A percentile compares a stretch with the other conserved stretches of the same genome.
phyloP scores from a whole-genome alignment of 2,888 invertebrate genomes.

The Tenthredo notha region DNA sequence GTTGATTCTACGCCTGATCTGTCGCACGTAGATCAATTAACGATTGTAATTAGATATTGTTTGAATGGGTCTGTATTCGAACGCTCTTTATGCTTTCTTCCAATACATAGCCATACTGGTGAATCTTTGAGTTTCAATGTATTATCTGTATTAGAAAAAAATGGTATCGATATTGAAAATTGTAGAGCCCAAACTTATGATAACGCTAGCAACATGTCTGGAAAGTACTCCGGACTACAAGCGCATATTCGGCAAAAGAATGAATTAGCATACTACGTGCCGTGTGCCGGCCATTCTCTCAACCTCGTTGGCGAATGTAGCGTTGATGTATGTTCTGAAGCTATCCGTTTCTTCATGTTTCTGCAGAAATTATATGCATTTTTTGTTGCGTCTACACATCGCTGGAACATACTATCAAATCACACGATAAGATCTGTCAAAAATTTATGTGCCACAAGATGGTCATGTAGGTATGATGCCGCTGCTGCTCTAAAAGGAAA shows the following conservation, averaged over 20 bases:
- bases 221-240: slow-evolving; percentile 9
- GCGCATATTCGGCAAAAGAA: slow-evolving; percentile 58
- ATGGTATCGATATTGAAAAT: neutral
- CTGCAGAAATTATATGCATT: slow-evolving; percentile 61
- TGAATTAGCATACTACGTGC: too few species aligned
- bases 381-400: slow-evolving; percentile 55
- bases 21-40: slow-evolving; percentile 16
- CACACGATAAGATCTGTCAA: neutral
- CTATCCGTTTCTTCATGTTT: slow-evolving; percentile 60
- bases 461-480: slow-evolving; percentile 6
- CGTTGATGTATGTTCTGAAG: slow-evolving; percentile 59
- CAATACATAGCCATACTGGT: neutral
- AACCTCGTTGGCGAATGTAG: slow-evolving; percentile 49
- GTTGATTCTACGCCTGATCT: slow-evolving; percentile 29
- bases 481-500: neutral
- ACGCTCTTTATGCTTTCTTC: slow-evolving; percentile 2
- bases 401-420: neutral
- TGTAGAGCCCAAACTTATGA: slow-evolving; percentile 27
- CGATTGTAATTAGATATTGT: slow-evolving; percentile 8
- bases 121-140: neutral
- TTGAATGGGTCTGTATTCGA: neutral
- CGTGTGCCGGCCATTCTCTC: too few species aligned
- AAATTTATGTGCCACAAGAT: neutral
- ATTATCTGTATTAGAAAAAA: neutral
- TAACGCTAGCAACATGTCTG: neutral